phyloP scores from a whole-genome alignment of 1,140 invertebrate genomes.

The Heliothis virescens region DNA sequence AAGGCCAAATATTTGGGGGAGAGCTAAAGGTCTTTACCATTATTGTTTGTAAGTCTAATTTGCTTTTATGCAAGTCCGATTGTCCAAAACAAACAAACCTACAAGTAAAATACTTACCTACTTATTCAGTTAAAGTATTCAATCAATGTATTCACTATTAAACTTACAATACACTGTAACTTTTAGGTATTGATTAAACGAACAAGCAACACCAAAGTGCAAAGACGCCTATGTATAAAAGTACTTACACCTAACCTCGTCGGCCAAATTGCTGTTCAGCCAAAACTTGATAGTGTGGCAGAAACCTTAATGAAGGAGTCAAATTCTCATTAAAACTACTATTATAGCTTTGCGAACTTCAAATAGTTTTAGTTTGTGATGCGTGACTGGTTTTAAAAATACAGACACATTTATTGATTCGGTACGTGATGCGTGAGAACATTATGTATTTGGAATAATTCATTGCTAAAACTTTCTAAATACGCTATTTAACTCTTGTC shows the following conservation, averaged over 20 bases:
- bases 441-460: not conserved
- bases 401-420: constrained; percentile 6
- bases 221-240: constrained; percentile 16
- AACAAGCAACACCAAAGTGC: not conserved
- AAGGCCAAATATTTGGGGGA: constrained; percentile 51
- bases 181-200: not conserved
- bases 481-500: not conserved
- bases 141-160: too few relatives aligned
- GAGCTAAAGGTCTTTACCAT: constrained; percentile 41
- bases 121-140: not conserved
- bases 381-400: constrained; percentile 24
- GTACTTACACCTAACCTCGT: constrained; percentile 19
- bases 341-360: constrained; percentile 35
- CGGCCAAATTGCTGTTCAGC: constrained; percentile 35
- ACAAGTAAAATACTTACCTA: not conserved
- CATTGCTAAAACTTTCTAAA: not conserved
- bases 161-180: too few relatives aligned
- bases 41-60: constrained; percentile 35
- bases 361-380: constrained; percentile 28
- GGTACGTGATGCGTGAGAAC: not conserved
- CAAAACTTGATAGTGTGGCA: constrained; percentile 38
- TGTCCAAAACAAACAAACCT: not conserved
- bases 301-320: constrained; percentile 40
- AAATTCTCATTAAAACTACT: constrained; percentile 37
- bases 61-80: constrained; percentile 8